Percentiles rank a stretch among this genome's conserved stretches.
phyloP scores from a whole-genome alignment of 2,888 invertebrate genomes.

The Troides oblongomaculatus region DNA sequence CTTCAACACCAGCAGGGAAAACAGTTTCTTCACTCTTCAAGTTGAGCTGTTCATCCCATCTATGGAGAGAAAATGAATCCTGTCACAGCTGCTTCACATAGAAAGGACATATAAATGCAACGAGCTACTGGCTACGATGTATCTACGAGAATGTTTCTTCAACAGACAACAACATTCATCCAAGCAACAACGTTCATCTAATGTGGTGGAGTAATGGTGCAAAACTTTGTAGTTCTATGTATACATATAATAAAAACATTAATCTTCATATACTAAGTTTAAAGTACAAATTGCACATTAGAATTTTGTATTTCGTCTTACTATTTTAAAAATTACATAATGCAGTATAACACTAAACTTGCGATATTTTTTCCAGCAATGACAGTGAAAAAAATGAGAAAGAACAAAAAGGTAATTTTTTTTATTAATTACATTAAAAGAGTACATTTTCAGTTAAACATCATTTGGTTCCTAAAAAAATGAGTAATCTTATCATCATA shows the following conservation, averaged over 20 bases:
- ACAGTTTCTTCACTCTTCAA: background rate
- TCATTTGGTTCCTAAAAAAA: background rate
- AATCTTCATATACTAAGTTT: slow-evolving; percentile 28
- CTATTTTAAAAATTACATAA: background rate
- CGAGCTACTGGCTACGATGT: slow-evolving; percentile 24
- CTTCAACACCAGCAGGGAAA: background rate
- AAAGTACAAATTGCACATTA: slow-evolving; percentile 23
- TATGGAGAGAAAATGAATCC: background rate
- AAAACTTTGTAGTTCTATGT: slow-evolving; percentile 77
- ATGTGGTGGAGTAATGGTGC: slow-evolving; percentile 64
- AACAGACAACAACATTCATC: background rate
- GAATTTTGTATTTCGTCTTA: slow-evolving; percentile 7
- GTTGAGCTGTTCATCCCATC: background rate
- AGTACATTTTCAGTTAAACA: background rate
- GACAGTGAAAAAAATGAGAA: slow-evolving; percentile 63
- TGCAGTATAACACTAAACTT: slow-evolving; percentile 35
- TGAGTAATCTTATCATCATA: no score
- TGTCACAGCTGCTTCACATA: background rate
- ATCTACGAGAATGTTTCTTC: slow-evolving; percentile 26
- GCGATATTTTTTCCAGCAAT: slow-evolving; percentile 65
- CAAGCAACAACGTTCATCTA: slow-evolving; percentile 1
- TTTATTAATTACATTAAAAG: background rate
- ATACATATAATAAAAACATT: slow-evolving; percentile 25
- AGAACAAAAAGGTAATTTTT: slow-evolving; percentile 60
- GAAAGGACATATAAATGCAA: slow-evolving; percentile 1